phyloP scores from a whole-genome alignment of 1,140 invertebrate species.

The Pseudoatta argentina region DNA sequence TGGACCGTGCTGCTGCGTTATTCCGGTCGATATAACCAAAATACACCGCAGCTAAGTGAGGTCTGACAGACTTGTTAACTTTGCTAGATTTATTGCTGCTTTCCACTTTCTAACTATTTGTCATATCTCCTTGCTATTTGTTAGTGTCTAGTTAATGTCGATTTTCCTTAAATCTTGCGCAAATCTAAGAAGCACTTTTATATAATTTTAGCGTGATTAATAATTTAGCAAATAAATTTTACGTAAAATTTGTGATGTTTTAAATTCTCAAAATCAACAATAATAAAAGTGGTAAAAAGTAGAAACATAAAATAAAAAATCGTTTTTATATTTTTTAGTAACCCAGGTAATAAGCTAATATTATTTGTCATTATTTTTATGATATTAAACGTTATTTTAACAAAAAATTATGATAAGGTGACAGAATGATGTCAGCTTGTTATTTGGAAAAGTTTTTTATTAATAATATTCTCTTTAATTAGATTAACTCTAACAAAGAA shows the following conservation, averaged over 20 bases:
- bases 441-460: neutral
- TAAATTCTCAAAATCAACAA: neutral
- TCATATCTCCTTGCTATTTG: neutral
- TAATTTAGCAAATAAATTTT: neutral
- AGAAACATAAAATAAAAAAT: neutral
- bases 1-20: constrained; percentile 41
- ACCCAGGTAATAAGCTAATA: no score
- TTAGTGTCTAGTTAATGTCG: constrained; percentile 12
- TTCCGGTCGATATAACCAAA: constrained; percentile 51
- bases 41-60: constrained; percentile 47
- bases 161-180: neutral
- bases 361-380: no score
- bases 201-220: neutral
- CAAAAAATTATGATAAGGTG: no score
- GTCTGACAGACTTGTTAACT: constrained; percentile 57
- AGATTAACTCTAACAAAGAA: no score
- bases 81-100: constrained; percentile 39
- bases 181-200: no score
- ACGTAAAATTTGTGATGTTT: no score
- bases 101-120: constrained; percentile 23
- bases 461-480: neutral
- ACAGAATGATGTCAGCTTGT: no score
- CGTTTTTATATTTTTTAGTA: neutral
- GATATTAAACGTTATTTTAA: no score
- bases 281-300: neutral